Evolutionary conservation across 2,113 vertebrate species (phyloP), one percentile per base, ranked within the genome.

Genomic region (Takifugu flavidus): DNA sequence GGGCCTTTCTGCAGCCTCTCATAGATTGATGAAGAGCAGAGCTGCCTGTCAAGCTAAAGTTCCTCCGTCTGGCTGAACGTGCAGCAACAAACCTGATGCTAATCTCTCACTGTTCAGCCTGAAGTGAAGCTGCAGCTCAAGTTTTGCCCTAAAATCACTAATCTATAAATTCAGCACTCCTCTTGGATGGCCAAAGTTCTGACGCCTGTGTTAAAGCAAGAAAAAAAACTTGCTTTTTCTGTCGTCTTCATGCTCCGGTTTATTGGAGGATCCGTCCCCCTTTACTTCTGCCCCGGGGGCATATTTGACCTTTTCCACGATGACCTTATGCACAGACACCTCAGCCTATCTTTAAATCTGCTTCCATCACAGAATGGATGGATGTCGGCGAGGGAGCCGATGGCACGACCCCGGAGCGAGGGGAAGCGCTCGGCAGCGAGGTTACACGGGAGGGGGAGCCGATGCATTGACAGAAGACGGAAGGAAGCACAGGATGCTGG

Each of bases 401-500:
- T 86, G 77, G 84, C 72, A 74, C 75, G 74, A 87, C 65, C 72
- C 42, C 59, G 13, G 59, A 39, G 34, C 25, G 49, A 62, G 57
- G 77, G 81, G 77, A 85, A 78, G 69, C 27, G 31, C 53, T 68
- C 69, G 14, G 53, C 52, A 42, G 62, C 60, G 75, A 80, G 83
- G 88, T 88, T 82, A 74, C 65, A 25, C 72, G 56, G 69, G 50
- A 34, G 62, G 67, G 79, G 75, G 86, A 85, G 86, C 79, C 78
- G 82, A 83, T 70, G 56, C 49, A 27, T 69, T 65, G 72, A 82
- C 70, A 68, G 81, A 76, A 82, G 64, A 70, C 3, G 83, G 83
- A 85, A 88, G 89, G 88, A 88, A 89, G 75, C 65, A 58, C 65
- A 74, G 78, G 62, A 70, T 67, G 55, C 57, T 53, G 64, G 59